Evolutionary conservation across 1,140 invertebrate species (phyloP).

Genomic region (Hesperophylax magnus): DNA sequence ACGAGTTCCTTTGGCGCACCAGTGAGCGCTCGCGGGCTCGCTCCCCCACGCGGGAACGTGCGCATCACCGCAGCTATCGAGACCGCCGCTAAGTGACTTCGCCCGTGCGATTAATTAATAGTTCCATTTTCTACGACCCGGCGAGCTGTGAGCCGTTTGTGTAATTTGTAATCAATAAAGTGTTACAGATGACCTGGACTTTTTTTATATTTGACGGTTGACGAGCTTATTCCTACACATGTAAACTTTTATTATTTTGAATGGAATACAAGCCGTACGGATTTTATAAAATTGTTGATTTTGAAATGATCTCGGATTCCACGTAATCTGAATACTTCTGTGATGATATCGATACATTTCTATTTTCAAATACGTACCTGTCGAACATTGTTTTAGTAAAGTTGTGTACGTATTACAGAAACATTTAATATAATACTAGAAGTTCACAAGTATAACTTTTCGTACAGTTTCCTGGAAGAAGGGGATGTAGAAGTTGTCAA

Average conservation of each 20-base stretch:
- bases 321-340: too few species aligned
- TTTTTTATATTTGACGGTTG: conserved; percentile 47
- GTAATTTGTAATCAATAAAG: conserved; percentile 56
- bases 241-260: conserved; percentile 34
- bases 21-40: conserved; percentile 72
- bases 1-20: conserved; percentile 91
- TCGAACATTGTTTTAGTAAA: too few species aligned
- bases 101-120: conserved; percentile 23
- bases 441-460: too few species aligned
- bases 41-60: conserved; percentile 72
- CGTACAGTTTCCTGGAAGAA: too few species aligned
- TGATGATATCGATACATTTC: too few species aligned
- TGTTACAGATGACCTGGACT: conserved; percentile 53
- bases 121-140: conserved; percentile 41
- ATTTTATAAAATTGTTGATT: conserved; percentile 13
- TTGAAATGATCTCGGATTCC: conserved; percentile 28
- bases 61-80: conserved; percentile 68
- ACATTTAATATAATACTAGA: too few species aligned
- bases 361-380: too few species aligned
- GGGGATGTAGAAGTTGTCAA: too few species aligned
- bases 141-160: conserved; percentile 43
- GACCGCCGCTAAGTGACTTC: conserved; percentile 62
- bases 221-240: conserved; percentile 35
- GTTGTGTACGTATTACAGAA: too few species aligned
- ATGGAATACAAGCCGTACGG: conserved; percentile 27